Percentiles rank a stretch among this genome's conserved stretches.
phyloP scores from a whole-genome alignment of 2,888 invertebrate species.

The Ophion costatus region DNA sequence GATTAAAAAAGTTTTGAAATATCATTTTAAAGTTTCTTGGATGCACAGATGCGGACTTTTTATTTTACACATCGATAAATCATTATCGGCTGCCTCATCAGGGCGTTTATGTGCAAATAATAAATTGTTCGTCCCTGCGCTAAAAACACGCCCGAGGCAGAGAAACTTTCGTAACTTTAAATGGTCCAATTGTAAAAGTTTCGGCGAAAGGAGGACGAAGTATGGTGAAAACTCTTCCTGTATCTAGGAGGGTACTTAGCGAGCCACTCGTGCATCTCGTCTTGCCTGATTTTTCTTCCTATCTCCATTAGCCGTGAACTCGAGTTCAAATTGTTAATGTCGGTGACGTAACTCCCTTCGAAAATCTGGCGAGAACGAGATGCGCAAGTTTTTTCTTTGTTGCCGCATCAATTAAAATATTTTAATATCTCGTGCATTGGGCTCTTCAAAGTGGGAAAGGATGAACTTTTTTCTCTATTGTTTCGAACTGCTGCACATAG shows the following conservation, averaged over 20 bases:
- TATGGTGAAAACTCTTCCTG: conserved; percentile 10
- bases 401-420: not conserved
- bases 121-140: not conserved
- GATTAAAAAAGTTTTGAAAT: no score
- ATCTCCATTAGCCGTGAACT: not conserved
- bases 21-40: no score
- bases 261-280: conserved; percentile 20
- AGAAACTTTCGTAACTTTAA: conserved; percentile 3
- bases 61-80: not conserved
- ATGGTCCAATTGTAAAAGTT: conserved; percentile 21
- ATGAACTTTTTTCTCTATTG: not conserved
- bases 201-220: not conserved
- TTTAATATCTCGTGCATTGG: no score
- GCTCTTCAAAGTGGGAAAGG: no score
- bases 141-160: not conserved
- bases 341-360: not conserved
- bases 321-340: conserved; percentile 1
- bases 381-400: not conserved
- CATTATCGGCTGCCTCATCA: not conserved
- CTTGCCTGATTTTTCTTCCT: not conserved
- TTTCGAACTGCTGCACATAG: no score
- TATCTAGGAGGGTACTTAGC: conserved; percentile 17
- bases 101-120: not conserved
- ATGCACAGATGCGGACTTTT: not conserved
- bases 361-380: not conserved